Evolutionary conservation across 2,113 vertebrate genomes (phyloP).

Genomic region (Orcinus orca): DNA sequence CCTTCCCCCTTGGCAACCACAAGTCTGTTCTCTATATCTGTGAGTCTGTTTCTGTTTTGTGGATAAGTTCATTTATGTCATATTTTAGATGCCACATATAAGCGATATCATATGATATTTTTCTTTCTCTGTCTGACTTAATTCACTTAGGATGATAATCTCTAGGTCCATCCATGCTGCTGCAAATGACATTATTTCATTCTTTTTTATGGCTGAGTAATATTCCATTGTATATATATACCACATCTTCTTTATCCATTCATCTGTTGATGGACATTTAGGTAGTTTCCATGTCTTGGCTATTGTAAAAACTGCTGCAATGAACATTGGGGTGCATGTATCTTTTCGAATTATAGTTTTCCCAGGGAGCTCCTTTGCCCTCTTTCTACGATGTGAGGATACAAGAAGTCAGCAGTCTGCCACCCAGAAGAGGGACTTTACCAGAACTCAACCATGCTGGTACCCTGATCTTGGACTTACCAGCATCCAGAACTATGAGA

Average conservation of each 20-base stretch:
- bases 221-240: background rate
- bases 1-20: no score
- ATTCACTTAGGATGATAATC: background rate
- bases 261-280: background rate
- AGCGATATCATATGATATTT: background rate
- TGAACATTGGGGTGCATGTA: background rate
- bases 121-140: background rate
- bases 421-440: background rate
- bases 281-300: background rate
- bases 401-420: background rate
- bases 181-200: background rate
- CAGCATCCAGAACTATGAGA: background rate
- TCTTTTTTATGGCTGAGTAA: background rate
- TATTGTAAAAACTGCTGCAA: background rate
- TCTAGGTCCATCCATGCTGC: background rate
- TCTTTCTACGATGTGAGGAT: background rate
- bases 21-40: background rate
- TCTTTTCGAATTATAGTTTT: background rate
- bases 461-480: background rate
- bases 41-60: background rate
- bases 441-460: no score
- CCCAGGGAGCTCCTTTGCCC: background rate
- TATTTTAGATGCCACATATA: background rate
- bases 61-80: background rate
- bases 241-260: background rate